Conservation (phyloP, 2,113 vertebrate genomes). For the Vidua chalybeata region DNA sequence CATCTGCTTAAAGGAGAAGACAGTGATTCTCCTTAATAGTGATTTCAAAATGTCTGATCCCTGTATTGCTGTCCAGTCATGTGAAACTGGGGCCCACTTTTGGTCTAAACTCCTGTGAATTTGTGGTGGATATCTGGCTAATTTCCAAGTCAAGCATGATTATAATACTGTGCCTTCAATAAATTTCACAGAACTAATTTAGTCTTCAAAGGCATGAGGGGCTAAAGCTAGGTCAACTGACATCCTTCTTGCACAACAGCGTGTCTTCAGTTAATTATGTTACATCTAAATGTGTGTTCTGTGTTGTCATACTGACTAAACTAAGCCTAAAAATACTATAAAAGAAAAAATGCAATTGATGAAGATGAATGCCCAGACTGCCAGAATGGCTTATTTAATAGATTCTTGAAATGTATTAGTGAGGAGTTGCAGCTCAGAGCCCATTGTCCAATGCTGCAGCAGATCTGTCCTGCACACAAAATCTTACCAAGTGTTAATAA, state of each 20-base stretch:
- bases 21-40: background rate
- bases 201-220: conserved; percentile 31
- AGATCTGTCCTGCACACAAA: background rate
- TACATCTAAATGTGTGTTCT: conserved; percentile 18
- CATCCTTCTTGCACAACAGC: background rate
- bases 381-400: conserved; percentile 49
- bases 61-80: background rate
- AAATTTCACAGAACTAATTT: conserved; percentile 48
- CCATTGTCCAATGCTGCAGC: background rate
- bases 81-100: background rate
- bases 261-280: conserved; percentile 49
- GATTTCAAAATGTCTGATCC: background rate
- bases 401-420: conserved; percentile 22
- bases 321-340: conserved; percentile 8
- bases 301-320: conserved; percentile 47
- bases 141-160: conserved; percentile 46
- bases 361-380: conserved; percentile 23
- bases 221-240: conserved; percentile 50
- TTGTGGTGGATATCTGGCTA: conserved; percentile 13
- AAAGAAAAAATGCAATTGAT: conserved; percentile 11
- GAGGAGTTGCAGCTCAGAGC: background rate
- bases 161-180: conserved; percentile 16
- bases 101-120: background rate
- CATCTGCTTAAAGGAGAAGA: background rate
- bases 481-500: background rate